phyloP scores from a whole-genome alignment of 2,888 invertebrate species.

The Chalcis sispes region DNA sequence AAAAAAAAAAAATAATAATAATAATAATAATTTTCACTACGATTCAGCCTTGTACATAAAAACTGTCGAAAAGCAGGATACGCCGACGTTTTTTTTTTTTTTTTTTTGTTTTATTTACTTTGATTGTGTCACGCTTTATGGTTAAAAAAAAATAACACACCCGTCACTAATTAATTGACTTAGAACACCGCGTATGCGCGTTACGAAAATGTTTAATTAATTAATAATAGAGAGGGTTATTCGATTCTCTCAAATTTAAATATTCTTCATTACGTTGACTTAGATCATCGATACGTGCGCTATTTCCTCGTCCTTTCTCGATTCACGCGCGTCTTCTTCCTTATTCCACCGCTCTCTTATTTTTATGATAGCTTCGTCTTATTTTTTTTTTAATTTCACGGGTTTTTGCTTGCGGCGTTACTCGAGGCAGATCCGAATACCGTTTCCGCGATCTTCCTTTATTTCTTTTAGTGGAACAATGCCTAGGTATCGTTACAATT shows the following conservation, averaged over 20 bases:
- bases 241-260: neutral
- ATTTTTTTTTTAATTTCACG: slow-evolving; percentile 40
- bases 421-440: too few relatives aligned
- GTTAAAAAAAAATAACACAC: too few relatives aligned
- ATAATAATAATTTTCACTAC: too few relatives aligned
- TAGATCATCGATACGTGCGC: neutral
- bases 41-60: too few relatives aligned
- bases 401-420: slow-evolving; percentile 33
- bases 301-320: neutral
- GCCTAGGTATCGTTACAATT: slow-evolving; percentile 22
- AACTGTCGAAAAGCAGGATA: neutral
- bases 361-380: neutral
- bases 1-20: too few relatives aligned
- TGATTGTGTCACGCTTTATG: too few relatives aligned
- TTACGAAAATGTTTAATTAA: neutral
- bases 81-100: neutral
- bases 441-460: too few relatives aligned
- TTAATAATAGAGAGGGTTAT: too few relatives aligned
- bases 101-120: neutral
- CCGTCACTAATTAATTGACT: neutral
- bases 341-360: neutral
- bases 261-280: neutral
- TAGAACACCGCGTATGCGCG: neutral
- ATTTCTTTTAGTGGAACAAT: too few relatives aligned
- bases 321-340: neutral